Percentiles rank a stretch among this genome's conserved stretches.
Conservation (phyloP, 2,888 invertebrate species). For the Dorcus parallelipipedus region DNA sequence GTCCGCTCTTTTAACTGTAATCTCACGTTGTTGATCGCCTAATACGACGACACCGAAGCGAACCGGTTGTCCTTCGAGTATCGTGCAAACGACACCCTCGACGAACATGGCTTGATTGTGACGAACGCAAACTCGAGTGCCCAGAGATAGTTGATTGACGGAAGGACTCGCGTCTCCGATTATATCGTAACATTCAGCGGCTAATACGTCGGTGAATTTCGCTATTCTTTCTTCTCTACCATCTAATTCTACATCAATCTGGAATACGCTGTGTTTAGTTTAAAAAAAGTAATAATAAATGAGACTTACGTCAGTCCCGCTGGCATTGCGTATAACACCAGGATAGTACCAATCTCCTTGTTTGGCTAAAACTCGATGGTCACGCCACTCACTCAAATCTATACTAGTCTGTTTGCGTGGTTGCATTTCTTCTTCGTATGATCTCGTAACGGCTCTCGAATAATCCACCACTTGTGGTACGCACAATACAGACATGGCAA, state of each 20-base stretch:
- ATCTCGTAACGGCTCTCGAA: slow-evolving; percentile 36
- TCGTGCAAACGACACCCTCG: slow-evolving; percentile 76
- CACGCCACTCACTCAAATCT: slow-evolving; percentile 91
- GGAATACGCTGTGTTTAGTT: not conserved
- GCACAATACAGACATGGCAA: slow-evolving; percentile 12
- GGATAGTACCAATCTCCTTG: slow-evolving; percentile 79
- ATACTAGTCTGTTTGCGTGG: slow-evolving; percentile 50
- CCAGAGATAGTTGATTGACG: slow-evolving; percentile 73
- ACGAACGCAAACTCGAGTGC: slow-evolving; percentile 78
- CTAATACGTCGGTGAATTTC: slow-evolving; percentile 74
- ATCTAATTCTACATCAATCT: slow-evolving; percentile 78
- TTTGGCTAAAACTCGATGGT: slow-evolving; percentile 87
- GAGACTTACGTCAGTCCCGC: slow-evolving; percentile 56
- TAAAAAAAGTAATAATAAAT: not conserved
- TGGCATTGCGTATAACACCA: slow-evolving; percentile 79
- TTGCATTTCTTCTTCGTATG: slow-evolving; percentile 34
- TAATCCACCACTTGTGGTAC: slow-evolving; percentile 38
- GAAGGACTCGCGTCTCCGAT: slow-evolving; percentile 92
- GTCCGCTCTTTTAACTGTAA: slow-evolving; percentile 78
- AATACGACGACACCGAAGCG: slow-evolving; percentile 65
- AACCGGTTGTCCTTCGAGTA: slow-evolving; percentile 60
- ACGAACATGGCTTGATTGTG: slow-evolving; percentile 73
- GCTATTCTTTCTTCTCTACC: slow-evolving; percentile 67
- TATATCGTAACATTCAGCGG: slow-evolving; percentile 77
- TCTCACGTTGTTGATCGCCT: slow-evolving; percentile 48